Conservation (phyloP, 2,113 vertebrate genomes). For the Sylvicapra grimmia region DNA sequence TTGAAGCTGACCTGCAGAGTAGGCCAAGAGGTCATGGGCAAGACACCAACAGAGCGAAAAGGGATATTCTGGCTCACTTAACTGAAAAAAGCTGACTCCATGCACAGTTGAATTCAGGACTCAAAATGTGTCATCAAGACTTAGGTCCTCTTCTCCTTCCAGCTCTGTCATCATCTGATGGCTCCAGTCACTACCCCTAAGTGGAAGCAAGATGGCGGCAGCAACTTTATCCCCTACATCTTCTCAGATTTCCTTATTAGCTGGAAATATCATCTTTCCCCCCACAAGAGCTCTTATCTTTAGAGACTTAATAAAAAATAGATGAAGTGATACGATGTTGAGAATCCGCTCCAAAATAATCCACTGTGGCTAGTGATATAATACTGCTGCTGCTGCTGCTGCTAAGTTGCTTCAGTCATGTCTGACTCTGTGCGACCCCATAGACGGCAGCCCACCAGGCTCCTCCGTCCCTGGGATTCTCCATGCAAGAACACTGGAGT, state of each 20-base stretch:
- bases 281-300: background rate
- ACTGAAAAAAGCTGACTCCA: background rate
- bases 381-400: background rate
- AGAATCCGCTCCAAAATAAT: background rate
- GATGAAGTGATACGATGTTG: background rate
- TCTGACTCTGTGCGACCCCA: no score
- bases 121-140: background rate
- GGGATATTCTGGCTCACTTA: background rate
- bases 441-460: no score
- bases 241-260: background rate
- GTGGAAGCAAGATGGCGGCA: background rate
- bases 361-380: background rate
- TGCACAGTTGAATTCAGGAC: background rate
- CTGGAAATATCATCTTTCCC: background rate
- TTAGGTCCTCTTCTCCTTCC: background rate
- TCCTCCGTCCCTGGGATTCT: no score
- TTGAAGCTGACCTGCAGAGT: background rate
- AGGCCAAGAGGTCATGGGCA: background rate
- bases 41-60: background rate
- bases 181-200: background rate
- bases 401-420: no score
- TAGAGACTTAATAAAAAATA: background rate
- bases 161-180: background rate
- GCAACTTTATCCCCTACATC: background rate
- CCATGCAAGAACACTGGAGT: no score